Evolutionary conservation across 2,888 invertebrate species (phyloP).

Genomic region (Leptinotarsa peninsularis): DNA sequence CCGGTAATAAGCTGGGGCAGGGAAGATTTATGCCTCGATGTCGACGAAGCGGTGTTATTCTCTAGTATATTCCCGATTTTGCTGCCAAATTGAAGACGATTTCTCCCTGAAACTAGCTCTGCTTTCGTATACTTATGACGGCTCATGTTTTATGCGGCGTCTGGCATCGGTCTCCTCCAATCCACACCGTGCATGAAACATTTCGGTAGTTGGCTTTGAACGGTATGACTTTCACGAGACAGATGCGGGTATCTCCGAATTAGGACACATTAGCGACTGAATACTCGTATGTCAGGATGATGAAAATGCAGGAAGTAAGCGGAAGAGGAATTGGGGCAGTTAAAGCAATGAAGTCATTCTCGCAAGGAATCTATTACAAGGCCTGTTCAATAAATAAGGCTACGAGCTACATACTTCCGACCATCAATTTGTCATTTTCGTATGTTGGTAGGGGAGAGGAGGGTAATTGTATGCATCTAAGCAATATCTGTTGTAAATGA

Average conservation of each 20-base stretch:
- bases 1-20: conserved; percentile 49
- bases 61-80: conserved; percentile 63
- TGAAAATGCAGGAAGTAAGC: not conserved
- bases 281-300: not conserved
- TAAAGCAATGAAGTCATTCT: no score
- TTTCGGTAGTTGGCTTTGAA: conserved; percentile 15
- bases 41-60: conserved; percentile 58
- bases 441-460: no score
- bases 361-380: no score
- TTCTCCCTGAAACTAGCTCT: conserved; percentile 63
- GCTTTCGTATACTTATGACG: conserved; percentile 65
- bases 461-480: no score
- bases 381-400: no score
- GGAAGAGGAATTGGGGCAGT: not conserved
- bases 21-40: conserved; percentile 50
- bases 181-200: conserved; percentile 49
- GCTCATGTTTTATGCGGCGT: conserved; percentile 63
- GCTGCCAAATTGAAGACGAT: conserved; percentile 67
- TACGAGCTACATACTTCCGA: no score
- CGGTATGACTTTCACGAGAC: conserved; percentile 1
- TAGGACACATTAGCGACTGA: not conserved
- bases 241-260: not conserved
- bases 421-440: no score
- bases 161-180: conserved; percentile 62
- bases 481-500: no score